These are phyloP conservation scores for Pseudopodoces humilis DNA, from an alignment of 2,113 vertebrate species.

Conservation along the genomic window DNA sequence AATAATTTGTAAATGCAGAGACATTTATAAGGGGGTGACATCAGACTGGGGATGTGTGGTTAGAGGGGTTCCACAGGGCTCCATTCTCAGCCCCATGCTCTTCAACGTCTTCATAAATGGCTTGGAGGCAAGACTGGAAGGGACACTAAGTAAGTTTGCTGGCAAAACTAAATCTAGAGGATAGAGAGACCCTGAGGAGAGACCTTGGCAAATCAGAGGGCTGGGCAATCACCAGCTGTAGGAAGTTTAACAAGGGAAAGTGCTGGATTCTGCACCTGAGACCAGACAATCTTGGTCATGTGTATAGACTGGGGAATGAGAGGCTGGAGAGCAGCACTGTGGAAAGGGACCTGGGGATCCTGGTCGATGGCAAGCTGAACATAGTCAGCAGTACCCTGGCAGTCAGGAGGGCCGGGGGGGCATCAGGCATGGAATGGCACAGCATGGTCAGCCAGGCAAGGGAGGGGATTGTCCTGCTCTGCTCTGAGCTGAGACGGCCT, in stretches of 20 bases:
- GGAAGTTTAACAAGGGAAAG: background rate
- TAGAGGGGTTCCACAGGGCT: background rate
- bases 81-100: background rate
- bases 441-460: fast-evolving
- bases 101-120: background rate
- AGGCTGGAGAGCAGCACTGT: background rate
- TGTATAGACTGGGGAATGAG: background rate
- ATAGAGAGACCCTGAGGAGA: background rate
- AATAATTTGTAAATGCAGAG: background rate
- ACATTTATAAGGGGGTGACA: fast-evolving
- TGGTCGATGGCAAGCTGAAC: fast-evolving
- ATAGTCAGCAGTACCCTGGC: background rate
- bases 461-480: background rate
- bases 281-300: fast-evolving
- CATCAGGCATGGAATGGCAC: too few species aligned
- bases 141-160: background rate
- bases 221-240: background rate
- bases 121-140: background rate
- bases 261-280: background rate
- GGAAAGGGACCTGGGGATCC: fast-evolving
- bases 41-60: too few species aligned
- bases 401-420: background rate
- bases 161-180: fast-evolving
- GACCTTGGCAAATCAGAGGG: background rate
- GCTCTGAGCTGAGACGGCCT: fast-evolving